These are phyloP conservation scores for Cryptosula pallasiana DNA, from an alignment of 2,888 invertebrate species.

Conservation along the genomic window DNA sequence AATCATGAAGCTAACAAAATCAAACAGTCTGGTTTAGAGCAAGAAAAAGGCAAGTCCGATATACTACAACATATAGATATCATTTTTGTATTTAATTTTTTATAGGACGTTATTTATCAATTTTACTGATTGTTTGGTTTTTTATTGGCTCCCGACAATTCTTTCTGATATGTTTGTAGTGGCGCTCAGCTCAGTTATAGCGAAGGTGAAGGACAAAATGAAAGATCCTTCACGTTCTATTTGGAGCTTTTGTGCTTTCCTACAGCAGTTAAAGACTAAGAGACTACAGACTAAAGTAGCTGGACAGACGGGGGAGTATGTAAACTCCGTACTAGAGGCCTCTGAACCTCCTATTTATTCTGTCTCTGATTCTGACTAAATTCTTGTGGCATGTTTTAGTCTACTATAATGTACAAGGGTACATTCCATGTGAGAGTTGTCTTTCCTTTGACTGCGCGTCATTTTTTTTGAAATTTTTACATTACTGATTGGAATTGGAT, in stretches of 20 bases:
- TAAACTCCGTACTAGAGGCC: neutral
- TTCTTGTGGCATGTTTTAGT: no score
- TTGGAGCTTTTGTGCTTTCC: neutral
- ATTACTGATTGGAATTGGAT: no score
- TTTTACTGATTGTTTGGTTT: no score
- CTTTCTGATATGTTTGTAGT: neutral
- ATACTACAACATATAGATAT: no score
- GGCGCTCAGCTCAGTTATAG: conserved; percentile 12
- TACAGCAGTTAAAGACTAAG: neutral
- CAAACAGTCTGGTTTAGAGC: conserved; percentile 84
- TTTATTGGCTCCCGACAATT: no score
- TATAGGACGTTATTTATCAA: no score
- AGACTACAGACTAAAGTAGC: neutral
- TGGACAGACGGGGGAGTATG: neutral
- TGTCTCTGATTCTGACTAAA: no score
- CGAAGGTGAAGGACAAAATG: neutral
- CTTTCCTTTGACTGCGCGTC: no score
- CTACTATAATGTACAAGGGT: no score
- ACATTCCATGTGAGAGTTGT: no score
- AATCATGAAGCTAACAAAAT: conserved; percentile 98
- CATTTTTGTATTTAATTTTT: no score
- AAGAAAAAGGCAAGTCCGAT: conserved; percentile 92
- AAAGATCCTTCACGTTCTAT: neutral
- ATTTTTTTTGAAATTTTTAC: no score
- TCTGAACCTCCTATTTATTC: neutral